Evolutionary conservation across 2,888 invertebrate genomes (phyloP).

Genomic region (Tuberolachnus salignus): DNA sequence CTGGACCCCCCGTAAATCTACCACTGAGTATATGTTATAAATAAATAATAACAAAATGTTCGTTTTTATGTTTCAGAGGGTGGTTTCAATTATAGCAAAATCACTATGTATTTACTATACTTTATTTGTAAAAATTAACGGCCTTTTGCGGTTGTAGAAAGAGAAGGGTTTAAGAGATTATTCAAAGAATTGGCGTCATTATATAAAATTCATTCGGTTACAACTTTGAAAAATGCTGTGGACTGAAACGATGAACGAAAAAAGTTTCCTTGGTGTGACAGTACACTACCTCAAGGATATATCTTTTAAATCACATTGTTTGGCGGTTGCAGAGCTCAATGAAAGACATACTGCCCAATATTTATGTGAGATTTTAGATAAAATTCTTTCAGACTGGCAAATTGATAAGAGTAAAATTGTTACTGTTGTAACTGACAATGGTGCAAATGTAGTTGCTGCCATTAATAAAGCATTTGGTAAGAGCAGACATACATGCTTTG

Average conservation of each 20-base stretch:
- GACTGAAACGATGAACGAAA: slow-evolving; percentile 60
- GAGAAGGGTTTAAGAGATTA: slow-evolving; percentile 40
- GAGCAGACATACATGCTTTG: slow-evolving; percentile 61
- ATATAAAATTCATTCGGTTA: slow-evolving; percentile 55
- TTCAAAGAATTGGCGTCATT: slow-evolving; percentile 31
- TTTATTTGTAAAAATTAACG: slow-evolving; percentile 45
- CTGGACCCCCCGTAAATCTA: no score
- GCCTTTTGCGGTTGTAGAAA: slow-evolving; percentile 26
- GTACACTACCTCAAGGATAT: slow-evolving; percentile 59
- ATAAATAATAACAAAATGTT: slow-evolving; percentile 16
- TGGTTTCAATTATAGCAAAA: slow-evolving; percentile 26
- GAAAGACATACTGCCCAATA: slow-evolving; percentile 62
- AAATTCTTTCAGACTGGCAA: slow-evolving; percentile 60
- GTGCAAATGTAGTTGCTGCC: slow-evolving; percentile 60
- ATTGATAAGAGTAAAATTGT: slow-evolving; percentile 60
- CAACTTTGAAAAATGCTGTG: slow-evolving; percentile 58
- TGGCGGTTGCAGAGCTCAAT: slow-evolving; percentile 61
- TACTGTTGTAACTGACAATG: slow-evolving; percentile 60
- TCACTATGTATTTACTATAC: slow-evolving; percentile 27
- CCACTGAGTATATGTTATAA: slow-evolving; percentile 30
- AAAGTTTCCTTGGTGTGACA: slow-evolving; percentile 60
- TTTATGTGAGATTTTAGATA: slow-evolving; percentile 59
- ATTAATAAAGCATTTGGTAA: slow-evolving; percentile 61
- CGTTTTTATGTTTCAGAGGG: slow-evolving; percentile 25
- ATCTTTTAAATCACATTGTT: slow-evolving; percentile 56